Evolutionary conservation across 2,888 invertebrate species (phyloP).

Genomic region (Elmis aenea): DNA sequence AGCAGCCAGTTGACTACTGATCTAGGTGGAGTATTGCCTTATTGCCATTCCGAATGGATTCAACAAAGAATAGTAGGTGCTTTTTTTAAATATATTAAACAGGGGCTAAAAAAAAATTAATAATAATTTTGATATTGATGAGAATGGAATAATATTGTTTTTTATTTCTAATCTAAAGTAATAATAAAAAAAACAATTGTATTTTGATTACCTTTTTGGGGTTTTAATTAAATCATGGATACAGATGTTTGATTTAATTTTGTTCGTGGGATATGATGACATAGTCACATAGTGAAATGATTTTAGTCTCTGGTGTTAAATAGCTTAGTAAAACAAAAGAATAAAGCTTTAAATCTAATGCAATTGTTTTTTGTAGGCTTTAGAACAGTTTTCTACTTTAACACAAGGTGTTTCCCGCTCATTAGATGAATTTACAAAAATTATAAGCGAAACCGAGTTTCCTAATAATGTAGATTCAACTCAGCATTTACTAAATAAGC

Average conservation of each 20-base stretch:
- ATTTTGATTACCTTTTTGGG: too few species aligned
- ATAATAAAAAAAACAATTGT: background rate
- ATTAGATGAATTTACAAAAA: slow-evolving; percentile 81
- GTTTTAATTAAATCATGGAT: too few species aligned
- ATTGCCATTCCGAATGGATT: slow-evolving; percentile 94
- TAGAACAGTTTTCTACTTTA: slow-evolving; percentile 90
- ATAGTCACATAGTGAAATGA: too few species aligned
- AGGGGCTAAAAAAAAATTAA: too few species aligned
- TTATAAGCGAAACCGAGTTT: slow-evolving; percentile 86
- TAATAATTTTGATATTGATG: too few species aligned
- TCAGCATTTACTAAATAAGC: slow-evolving; percentile 77
- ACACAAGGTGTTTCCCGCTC: slow-evolving; percentile 86
- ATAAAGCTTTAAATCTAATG: too few species aligned
- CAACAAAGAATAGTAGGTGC: slow-evolving; percentile 86
- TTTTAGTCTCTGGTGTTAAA: too few species aligned
- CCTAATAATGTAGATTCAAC: slow-evolving; percentile 92
- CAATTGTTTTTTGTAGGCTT: slow-evolving; percentile 75
- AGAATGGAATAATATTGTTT: too few species aligned
- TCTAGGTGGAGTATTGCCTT: slow-evolving; percentile 82
- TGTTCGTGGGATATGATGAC: too few species aligned
- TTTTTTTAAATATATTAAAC: too few species aligned
- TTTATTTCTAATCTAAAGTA: background rate
- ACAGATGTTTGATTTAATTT: too few species aligned
- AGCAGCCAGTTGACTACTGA: slow-evolving; percentile 81
- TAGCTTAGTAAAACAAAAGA: too few species aligned